A percentile compares a stretch with the other conserved stretches of the same genome.
Evolutionary conservation across 1,140 invertebrate species (phyloP).

Genomic region (Lethocerus indicus): DNA sequence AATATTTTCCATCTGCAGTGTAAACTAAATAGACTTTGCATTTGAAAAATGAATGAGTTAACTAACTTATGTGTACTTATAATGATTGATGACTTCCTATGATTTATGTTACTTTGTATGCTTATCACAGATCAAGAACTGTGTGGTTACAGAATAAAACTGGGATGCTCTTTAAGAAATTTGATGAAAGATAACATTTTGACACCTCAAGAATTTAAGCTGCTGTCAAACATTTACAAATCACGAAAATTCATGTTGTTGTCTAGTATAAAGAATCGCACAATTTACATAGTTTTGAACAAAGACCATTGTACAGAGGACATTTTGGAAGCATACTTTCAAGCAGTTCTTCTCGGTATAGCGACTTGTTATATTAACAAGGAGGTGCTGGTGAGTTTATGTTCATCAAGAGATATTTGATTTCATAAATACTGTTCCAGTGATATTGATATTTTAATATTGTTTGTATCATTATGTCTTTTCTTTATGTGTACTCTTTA

Average conservation of each 20-base stretch:
- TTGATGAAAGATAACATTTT: conserved; percentile 24
- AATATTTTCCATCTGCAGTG: too few relatives aligned
- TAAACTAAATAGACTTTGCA: too few relatives aligned
- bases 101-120: too few relatives aligned
- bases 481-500: too few relatives aligned
- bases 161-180: conserved; percentile 32
- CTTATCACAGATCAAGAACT: conserved; percentile 28
- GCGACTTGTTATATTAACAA: conserved; percentile 12
- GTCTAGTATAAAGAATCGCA: conserved; percentile 24
- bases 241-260: conserved; percentile 29
- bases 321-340: conserved; percentile 33
- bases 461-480: too few relatives aligned
- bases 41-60: too few relatives aligned
- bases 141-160: conserved; percentile 32
- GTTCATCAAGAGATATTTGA: too few relatives aligned
- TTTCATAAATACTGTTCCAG: too few relatives aligned
- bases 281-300: conserved; percentile 29
- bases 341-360: conserved; percentile 29
- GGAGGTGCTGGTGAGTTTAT: conserved; percentile 7
- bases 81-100: too few relatives aligned
- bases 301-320: conserved; percentile 24
- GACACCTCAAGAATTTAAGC: conserved; percentile 21
- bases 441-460: too few relatives aligned
- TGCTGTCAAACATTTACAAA: conserved; percentile 24
- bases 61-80: too few relatives aligned